These are phyloP conservation scores for Odocoileus virginianus DNA, from an alignment of 2,113 vertebrate genomes.

Conservation along the genomic window DNA sequence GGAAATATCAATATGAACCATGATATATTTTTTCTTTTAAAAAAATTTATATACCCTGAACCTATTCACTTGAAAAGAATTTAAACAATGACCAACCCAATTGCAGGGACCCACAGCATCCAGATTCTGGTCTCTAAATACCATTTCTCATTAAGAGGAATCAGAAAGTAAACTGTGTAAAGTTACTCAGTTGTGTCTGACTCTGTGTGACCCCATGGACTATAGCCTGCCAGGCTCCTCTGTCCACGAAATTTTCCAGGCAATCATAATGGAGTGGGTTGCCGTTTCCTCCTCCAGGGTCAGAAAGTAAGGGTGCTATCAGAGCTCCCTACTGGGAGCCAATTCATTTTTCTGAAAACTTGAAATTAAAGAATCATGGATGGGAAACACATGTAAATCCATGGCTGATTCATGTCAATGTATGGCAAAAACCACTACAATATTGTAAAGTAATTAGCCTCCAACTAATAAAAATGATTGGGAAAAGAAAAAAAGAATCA, in stretches of 20 bases:
- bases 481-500: background rate
- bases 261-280: background rate
- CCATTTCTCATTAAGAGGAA: background rate
- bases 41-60: background rate
- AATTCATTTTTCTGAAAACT: slow-evolving; percentile 29
- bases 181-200: background rate
- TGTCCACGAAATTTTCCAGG: background rate
- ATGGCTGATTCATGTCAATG: no score
- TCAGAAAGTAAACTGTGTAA: background rate
- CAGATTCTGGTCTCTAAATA: background rate
- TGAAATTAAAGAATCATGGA: background rate
- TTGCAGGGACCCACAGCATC: background rate
- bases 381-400: no score
- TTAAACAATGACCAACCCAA: background rate
- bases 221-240: background rate
- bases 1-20: background rate
- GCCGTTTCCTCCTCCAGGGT: background rate
- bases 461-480: no score
- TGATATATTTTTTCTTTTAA: background rate
- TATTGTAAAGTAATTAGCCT: no score
- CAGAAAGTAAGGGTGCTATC: background rate
- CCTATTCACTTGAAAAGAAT: background rate
- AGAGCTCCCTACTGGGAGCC: background rate
- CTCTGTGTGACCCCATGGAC: background rate
- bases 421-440: no score